phyloP scores from a whole-genome alignment of 2,113 vertebrate genomes.

The Anguilla japonica region DNA sequence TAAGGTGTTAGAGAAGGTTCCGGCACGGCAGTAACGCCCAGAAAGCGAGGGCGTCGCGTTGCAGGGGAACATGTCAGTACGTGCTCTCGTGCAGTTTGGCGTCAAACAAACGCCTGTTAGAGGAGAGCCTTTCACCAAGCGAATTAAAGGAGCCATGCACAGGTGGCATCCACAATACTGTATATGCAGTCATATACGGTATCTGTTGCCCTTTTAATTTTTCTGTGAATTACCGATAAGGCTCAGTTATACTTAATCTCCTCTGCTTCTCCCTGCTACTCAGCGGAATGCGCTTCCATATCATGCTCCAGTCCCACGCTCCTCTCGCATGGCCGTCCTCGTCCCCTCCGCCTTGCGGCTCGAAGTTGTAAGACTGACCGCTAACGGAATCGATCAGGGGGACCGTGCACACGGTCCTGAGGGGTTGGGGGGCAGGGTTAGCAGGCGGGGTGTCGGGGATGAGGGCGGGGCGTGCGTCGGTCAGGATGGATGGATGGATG shows the following conservation, averaged over 20 bases:
- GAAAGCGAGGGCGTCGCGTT: background rate
- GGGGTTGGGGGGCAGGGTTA: constrained; percentile 25
- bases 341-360: constrained; percentile 94
- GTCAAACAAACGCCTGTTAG: background rate
- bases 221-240: constrained; percentile 87
- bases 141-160: background rate
- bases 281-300: constrained; percentile 97
- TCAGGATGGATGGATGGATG: constrained; percentile 28
- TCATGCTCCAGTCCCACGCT: constrained; percentile 99
- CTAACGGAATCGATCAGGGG: constrained; percentile 97
- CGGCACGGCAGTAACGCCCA: background rate
- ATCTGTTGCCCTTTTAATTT: background rate
- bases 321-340: constrained; percentile 95
- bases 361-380: constrained; percentile 83
- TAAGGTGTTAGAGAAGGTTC: background rate
- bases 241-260: constrained; percentile 92
- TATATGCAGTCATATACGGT: background rate
- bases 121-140: background rate
- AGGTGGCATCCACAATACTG: background rate
- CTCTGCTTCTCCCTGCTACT: constrained; percentile 82
- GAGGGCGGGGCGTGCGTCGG: constrained; percentile 42
- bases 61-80: background rate
- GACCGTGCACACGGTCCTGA: constrained; percentile 96
- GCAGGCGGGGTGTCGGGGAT: constrained; percentile 41
- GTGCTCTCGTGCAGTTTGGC: background rate